These are phyloP conservation scores for Mellivora capensis DNA, from an alignment of 2,113 vertebrate genomes.

Conservation along the genomic window DNA sequence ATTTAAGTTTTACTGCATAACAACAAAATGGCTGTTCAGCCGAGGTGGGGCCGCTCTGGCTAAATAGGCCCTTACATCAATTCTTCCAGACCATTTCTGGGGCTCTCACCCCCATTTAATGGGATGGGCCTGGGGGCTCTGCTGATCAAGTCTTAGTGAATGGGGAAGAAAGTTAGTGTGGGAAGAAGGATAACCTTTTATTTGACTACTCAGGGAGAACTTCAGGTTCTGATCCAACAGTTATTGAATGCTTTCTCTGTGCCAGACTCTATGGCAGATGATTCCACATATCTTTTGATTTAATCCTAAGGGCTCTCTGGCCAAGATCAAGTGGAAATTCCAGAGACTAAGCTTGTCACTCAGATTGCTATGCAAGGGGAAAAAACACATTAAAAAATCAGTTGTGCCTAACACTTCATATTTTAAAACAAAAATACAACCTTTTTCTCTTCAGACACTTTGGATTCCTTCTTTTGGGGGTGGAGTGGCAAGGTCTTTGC, in stretches of 20 bases:
- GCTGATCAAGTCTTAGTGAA: neutral
- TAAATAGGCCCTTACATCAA: no score
- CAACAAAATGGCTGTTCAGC: no score
- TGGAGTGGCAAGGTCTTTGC: neutral
- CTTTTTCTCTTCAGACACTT: neutral
- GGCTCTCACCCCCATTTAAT: neutral
- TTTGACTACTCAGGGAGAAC: neutral
- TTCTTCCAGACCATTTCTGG: neutral
- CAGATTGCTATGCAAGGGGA: neutral
- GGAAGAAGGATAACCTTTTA: neutral
- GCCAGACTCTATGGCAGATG: neutral
- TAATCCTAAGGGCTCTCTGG: neutral
- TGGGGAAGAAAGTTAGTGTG: neutral
- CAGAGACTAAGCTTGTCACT: neutral
- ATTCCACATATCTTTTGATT: neutral
- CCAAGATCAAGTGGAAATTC: neutral
- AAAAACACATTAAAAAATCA: neutral
- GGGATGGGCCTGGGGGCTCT: neutral
- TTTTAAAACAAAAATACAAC: slow-evolving; percentile 18
- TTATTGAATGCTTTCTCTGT: neutral
- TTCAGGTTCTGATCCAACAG: neutral
- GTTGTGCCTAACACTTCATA: neutral
- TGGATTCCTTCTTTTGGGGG: neutral
- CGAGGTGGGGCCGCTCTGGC: no score
- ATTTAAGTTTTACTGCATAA: no score